Conservation (phyloP, 2,797 vertebrate species). For the Oceanodroma leucorhoa region DNA sequence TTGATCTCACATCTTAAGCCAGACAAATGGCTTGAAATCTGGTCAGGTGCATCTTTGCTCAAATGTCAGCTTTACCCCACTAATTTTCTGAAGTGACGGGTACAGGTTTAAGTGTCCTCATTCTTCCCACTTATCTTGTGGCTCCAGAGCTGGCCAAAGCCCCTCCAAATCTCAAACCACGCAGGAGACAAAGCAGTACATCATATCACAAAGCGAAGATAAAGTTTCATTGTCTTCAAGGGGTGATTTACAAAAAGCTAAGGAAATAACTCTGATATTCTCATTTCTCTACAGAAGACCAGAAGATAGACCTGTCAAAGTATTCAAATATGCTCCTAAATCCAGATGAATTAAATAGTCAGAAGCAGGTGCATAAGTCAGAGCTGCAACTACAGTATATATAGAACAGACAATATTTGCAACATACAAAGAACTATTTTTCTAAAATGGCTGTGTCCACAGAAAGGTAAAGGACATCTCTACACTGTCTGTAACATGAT, state of each 20-base stretch:
- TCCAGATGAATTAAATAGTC: background rate
- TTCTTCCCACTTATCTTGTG: background rate
- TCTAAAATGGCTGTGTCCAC: background rate
- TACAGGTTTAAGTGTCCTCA: background rate
- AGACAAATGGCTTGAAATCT: background rate
- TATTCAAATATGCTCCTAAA: background rate
- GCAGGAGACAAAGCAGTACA: background rate
- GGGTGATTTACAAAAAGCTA: background rate
- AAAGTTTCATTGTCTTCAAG: background rate
- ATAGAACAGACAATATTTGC: background rate
- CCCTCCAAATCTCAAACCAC: background rate
- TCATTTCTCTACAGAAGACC: background rate
- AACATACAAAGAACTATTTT: background rate
- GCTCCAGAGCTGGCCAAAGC: background rate
- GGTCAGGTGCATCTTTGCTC: background rate
- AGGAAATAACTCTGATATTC: background rate
- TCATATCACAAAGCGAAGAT: background rate
- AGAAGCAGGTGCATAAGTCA: background rate
- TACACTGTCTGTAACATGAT: background rate
- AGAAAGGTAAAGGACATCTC: background rate
- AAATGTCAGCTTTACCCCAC: background rate
- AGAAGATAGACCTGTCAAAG: background rate
- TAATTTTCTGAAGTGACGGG: background rate
- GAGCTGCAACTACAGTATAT: background rate
- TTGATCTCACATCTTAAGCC: background rate